Evolutionary conservation across 2,888 invertebrate genomes (phyloP).

Genomic region (Spatulosminthurus flaviceps): DNA sequence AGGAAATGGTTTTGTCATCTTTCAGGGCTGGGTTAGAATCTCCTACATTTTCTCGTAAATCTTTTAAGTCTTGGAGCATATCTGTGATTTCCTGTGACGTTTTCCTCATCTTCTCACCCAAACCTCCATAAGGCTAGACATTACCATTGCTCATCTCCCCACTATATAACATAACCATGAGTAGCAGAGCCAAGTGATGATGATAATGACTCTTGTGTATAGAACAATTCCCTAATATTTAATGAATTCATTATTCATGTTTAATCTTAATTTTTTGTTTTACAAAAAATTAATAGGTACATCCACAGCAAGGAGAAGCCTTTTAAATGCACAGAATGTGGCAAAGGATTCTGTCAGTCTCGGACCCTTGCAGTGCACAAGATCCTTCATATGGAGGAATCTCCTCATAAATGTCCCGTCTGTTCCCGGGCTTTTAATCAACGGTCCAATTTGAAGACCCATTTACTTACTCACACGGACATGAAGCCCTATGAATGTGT

Average conservation of each 20-base stretch:
- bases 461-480: constrained; percentile 87
- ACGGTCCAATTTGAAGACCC: constrained; percentile 88
- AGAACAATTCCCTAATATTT: too few relatives aligned
- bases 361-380: constrained; percentile 93
- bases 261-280: too few relatives aligned
- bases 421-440: constrained; percentile 90
- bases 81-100: constrained; percentile 5
- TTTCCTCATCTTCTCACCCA: too few relatives aligned
- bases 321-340: constrained; percentile 94
- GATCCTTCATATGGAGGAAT: constrained; percentile 90
- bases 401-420: constrained; percentile 89
- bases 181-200: too few relatives aligned
- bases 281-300: constrained; percentile 72
- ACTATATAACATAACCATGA: too few relatives aligned
- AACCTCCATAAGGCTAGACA: too few relatives aligned
- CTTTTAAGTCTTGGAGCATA: not conserved
- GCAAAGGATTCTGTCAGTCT: constrained; percentile 96
- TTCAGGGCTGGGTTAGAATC: constrained; percentile 7
- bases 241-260: too few relatives aligned
- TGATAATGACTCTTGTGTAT: too few relatives aligned
- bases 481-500: constrained; percentile 91
- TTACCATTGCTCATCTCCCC: too few relatives aligned
- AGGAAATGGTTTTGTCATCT: constrained; percentile 12
- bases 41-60: constrained; percentile 13
- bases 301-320: constrained; percentile 98